A percentile compares a stretch with the other conserved stretches of the same genome.
Conservation (phyloP, 2,113 vertebrate genomes). For the Chamaetylas fuelleborni region DNA sequence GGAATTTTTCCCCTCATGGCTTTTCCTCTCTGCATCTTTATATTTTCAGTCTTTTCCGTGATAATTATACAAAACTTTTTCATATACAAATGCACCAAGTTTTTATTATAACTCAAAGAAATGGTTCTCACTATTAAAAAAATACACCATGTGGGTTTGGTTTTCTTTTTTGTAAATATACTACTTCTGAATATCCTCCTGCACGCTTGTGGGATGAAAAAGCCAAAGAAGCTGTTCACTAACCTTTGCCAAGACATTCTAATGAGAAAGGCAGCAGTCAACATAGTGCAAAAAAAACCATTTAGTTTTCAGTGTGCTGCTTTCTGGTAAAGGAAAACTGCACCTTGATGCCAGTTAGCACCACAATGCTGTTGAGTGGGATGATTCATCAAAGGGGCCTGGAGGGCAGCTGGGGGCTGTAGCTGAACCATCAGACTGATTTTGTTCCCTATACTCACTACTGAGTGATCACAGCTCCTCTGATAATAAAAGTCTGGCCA, state of each 20-base stretch:
- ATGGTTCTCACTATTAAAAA: background rate
- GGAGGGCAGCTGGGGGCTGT: background rate
- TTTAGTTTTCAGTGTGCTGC: background rate
- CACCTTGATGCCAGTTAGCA: background rate
- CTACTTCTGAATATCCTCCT: background rate
- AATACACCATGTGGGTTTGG: background rate
- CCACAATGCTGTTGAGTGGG: background rate
- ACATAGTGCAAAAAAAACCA: background rate
- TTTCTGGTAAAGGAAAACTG: background rate
- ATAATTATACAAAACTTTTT: background rate
- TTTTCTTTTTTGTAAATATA: background rate
- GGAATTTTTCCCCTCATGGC: rapidly evolving
- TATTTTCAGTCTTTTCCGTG: background rate
- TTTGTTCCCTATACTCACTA: background rate
- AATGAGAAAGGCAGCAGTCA: background rate
- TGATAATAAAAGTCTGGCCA: background rate
- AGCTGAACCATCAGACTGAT: background rate
- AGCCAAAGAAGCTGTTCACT: background rate
- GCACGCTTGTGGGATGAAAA: background rate
- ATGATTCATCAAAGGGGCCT: background rate
- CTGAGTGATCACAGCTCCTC: background rate
- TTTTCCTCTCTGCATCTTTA: background rate
- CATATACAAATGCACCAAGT: background rate
- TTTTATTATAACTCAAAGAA: background rate
- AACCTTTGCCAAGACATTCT: background rate